phyloP scores from a whole-genome alignment of 2,888 invertebrate species.

The Thelaira solivaga region DNA sequence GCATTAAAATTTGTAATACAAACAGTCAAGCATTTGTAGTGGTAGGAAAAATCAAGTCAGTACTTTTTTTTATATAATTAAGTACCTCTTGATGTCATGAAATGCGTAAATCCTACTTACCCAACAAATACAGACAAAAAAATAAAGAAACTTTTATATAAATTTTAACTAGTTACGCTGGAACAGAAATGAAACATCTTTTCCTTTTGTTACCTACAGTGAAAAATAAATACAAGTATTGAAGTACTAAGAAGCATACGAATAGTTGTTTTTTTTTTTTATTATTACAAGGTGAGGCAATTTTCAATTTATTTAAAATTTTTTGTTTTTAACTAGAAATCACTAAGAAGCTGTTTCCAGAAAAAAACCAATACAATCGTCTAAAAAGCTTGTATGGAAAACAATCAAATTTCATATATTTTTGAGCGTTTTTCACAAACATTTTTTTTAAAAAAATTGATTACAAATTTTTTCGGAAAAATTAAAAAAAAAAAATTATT shows the following conservation, averaged over 20 bases:
- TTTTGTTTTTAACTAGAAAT: no score
- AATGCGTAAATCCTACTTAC: conserved; percentile 57
- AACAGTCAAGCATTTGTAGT: not conserved
- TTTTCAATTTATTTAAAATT: not conserved
- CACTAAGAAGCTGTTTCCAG: no score
- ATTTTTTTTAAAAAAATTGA: no score
- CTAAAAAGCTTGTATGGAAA: no score
- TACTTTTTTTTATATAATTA: conserved; percentile 53
- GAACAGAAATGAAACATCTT: not conserved
- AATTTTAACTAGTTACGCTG: conserved; percentile 7
- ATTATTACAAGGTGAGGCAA: not conserved
- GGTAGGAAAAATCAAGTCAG: conserved; percentile 31
- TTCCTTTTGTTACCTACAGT: not conserved
- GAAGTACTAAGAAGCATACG: not conserved
- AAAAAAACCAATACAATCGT: no score
- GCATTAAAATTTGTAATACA: conserved; percentile 7
- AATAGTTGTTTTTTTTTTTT: no score
- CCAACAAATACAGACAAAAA: conserved; percentile 10
- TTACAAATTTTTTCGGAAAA: no score
- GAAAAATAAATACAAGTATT: not conserved
- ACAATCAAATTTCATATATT: no score
- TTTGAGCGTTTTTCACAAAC: no score
- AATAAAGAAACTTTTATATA: conserved; percentile 15
- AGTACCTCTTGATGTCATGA: conserved; percentile 59
- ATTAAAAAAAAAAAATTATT: no score